Conservation (phyloP, 2,888 invertebrate genomes). For the Xestia rhomboidea region DNA sequence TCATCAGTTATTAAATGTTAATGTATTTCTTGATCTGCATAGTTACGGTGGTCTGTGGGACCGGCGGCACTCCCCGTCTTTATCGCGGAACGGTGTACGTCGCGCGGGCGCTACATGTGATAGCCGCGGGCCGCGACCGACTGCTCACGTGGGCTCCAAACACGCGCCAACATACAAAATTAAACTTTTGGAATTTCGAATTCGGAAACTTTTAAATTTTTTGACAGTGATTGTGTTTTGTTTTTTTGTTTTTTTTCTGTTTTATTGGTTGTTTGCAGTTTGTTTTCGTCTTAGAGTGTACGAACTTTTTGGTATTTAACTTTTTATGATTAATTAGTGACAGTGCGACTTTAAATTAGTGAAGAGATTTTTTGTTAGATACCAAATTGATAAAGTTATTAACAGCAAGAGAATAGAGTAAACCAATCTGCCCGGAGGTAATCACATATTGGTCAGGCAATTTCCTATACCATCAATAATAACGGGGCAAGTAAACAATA, state of each 20-base stretch:
- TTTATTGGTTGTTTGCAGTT: constrained; percentile 16
- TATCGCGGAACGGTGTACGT: constrained; percentile 83
- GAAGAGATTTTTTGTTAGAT: constrained; percentile 24
- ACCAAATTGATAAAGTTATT: constrained; percentile 69
- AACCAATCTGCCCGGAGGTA: constrained; percentile 68
- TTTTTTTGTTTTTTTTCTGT: constrained; percentile 7
- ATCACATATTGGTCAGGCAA: constrained; percentile 84
- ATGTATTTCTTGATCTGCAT: constrained; percentile 70
- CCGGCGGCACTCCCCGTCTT: constrained; percentile 79
- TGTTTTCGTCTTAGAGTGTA: constrained; percentile 27
- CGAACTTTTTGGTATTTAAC: constrained; percentile 24
- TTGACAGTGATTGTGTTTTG: constrained; percentile 60
- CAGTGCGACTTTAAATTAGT: constrained; percentile 52
- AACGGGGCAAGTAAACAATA: constrained; percentile 89
- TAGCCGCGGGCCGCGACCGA: constrained; percentile 84
- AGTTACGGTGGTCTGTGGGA: constrained; percentile 70
- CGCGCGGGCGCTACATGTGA: constrained; percentile 87
- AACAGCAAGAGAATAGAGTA: constrained; percentile 54
- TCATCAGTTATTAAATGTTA: constrained; percentile 59
- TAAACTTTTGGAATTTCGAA: constrained; percentile 70
- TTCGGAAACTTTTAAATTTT: constrained; percentile 39
- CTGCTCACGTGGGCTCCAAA: constrained; percentile 63
- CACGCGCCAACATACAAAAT: constrained; percentile 78
- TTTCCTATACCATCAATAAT: constrained; percentile 83
- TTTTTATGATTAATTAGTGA: constrained; percentile 38